These are phyloP conservation scores for Chiroxiphia lanceolata DNA, from an alignment of 2,797 vertebrate genomes.

Conservation along the genomic window DNA sequence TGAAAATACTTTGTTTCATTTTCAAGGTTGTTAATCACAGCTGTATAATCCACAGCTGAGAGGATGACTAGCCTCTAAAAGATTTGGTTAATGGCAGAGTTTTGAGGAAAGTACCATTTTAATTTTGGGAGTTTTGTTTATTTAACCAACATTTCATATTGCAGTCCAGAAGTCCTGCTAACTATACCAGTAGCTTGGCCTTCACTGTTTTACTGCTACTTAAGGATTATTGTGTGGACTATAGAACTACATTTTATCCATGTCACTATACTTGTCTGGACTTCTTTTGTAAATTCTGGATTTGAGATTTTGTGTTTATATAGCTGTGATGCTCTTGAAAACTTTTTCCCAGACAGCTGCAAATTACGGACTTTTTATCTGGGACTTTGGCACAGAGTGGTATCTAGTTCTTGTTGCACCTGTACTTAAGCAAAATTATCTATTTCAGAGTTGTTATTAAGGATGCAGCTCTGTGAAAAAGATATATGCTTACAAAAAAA, in stretches of 20 bases:
- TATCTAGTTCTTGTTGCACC: background rate
- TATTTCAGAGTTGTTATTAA: background rate
- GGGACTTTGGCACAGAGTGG: background rate
- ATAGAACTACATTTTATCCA: background rate
- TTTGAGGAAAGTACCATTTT: background rate
- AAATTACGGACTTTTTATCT: background rate
- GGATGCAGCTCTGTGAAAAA: background rate
- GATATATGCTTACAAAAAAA: background rate
- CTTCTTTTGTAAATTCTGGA: background rate
- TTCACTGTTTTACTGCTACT: background rate
- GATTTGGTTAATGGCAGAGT: background rate
- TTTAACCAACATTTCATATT: background rate
- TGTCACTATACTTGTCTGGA: background rate
- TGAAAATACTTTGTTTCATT: slow-evolving; percentile 26
- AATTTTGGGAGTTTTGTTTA: background rate
- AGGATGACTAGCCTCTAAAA: background rate
- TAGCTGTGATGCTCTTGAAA: background rate
- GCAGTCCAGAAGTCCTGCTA: background rate
- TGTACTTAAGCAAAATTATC: background rate
- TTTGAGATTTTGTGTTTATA: background rate
- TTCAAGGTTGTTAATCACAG: background rate
- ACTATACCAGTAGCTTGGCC: background rate
- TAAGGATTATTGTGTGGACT: background rate
- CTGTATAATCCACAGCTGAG: background rate
- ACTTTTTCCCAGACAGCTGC: background rate